Conservation (phyloP, 1,140 invertebrate species). For the Zaprionus davidi region DNA sequence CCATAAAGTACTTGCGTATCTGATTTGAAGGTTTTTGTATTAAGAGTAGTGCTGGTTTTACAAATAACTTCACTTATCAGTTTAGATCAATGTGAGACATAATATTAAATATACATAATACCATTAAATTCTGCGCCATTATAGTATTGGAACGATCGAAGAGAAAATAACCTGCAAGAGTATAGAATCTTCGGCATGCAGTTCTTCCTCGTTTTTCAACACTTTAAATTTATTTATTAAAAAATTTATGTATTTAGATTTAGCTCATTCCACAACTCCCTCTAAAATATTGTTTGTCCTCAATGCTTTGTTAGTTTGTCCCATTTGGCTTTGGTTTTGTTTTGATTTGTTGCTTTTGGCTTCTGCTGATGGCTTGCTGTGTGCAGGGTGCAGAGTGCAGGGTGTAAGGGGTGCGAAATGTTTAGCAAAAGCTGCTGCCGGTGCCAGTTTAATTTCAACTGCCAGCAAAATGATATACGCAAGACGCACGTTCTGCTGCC, state of each 20-base stretch:
- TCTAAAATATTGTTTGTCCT: not conserved
- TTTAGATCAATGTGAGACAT: no score
- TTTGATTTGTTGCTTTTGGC: constrained; percentile 65
- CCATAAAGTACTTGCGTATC: no score
- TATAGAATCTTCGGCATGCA: no score
- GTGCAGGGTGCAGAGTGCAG: constrained; percentile 25
- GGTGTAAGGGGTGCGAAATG: constrained; percentile 54
- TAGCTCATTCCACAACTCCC: not conserved
- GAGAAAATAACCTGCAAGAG: no score
- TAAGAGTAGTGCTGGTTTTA: no score
- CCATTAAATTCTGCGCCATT: no score
- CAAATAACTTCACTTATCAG: no score
- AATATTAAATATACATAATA: no score
- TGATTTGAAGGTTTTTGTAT: no score
- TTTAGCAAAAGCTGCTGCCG: constrained; percentile 73
- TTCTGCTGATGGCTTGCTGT: constrained; percentile 27
- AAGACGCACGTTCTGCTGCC: constrained; percentile 57
- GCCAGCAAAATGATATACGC: constrained; percentile 76
- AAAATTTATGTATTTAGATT: not conserved
- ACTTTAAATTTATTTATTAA: not conserved
- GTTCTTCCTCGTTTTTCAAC: no score
- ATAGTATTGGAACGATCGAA: no score
- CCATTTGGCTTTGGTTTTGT: no score
- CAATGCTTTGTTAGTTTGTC: not conserved
- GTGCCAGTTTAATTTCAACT: constrained; percentile 73